Evolutionary conservation across 1,140 invertebrate genomes (phyloP).

Genomic region (Drosophila nasuta): DNA sequence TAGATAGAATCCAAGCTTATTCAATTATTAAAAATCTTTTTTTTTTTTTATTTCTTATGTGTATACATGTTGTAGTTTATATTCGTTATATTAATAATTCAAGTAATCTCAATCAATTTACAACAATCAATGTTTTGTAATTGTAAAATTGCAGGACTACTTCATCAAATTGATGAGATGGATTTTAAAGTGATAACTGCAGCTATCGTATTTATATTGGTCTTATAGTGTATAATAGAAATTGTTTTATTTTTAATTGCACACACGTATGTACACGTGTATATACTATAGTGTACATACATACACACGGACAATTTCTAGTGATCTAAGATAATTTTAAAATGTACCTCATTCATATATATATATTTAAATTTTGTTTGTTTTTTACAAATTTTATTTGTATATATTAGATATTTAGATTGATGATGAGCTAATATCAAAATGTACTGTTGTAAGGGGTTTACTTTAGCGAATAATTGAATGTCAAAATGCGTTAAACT

Average conservation of each 20-base stretch:
- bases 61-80: background rate
- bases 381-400: conserved; percentile 19
- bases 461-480: conserved; percentile 13
- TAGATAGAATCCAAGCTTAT: background rate
- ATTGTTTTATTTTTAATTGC: conserved; percentile 50
- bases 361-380: conserved; percentile 1
- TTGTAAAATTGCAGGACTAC: conserved; percentile 83
- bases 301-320: conserved; percentile 23
- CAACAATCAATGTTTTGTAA: conserved; percentile 68
- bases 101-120: conserved; percentile 39
- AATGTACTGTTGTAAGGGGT: conserved; percentile 38
- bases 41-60: background rate
- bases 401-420: conserved; percentile 32
- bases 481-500: conserved; percentile 29
- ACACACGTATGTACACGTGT: conserved; percentile 40
- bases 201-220: conserved; percentile 69
- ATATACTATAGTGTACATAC: conserved; percentile 58
- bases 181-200: conserved; percentile 84
- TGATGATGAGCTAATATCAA: conserved; percentile 47
- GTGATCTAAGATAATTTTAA: conserved; percentile 26
- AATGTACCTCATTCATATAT: conserved; percentile 15
- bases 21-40: background rate
- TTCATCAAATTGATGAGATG: conserved; percentile 84
- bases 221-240: conserved; percentile 57
- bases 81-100: conserved; percentile 10